Evolutionary conservation across 2,888 invertebrate species (phyloP), one percentile per base, ranked within the genome.

Genomic region (Catocala sponsa): DNA sequence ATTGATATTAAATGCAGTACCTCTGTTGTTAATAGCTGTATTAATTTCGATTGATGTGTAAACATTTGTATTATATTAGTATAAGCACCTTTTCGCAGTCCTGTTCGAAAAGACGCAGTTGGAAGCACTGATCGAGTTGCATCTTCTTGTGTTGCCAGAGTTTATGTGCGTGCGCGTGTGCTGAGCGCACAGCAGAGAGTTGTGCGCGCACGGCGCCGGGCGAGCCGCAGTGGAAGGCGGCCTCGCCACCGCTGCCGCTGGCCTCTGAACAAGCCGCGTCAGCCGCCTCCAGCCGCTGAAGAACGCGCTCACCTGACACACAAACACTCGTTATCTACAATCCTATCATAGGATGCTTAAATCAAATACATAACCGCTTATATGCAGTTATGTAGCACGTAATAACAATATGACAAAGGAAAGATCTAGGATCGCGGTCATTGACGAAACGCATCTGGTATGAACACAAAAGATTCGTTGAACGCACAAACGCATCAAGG

Each of bases 81-180:
- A 25, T 25, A 25, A 25, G 2, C 58, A 97, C 97, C 96, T 98
- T 99, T 88, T 99, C 98, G 78, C 99, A 99, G 88, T 99, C 99
- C 88, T 98, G 98, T 91, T 99, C 99, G 86, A 99, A 99, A 51
- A 99, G 96, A 54, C 99, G 95, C 79, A 99, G 95, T 88, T 99
- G 99, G 86, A 99, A 98, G 87, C 99, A 99, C 90, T 99, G 99
- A 86, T 99, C 99, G 70, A 99, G 95, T 89, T 99, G 98, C 82
- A 97, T 96, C 86, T 99, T 98, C 87, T 99, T 98, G 81, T 98
- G 97, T 85, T 98, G 98, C 99, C 99, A 99, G 61, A 98, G 94
- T 82, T 98, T 98, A 70, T 98, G 96, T 52, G 99, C 96, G 84
- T 99, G 98, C 85, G 98, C 98, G 83, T 99, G 98, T 0, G 98